Conservation (phyloP, 1,140 invertebrate species). For the Aleiodes sp. region DNA sequence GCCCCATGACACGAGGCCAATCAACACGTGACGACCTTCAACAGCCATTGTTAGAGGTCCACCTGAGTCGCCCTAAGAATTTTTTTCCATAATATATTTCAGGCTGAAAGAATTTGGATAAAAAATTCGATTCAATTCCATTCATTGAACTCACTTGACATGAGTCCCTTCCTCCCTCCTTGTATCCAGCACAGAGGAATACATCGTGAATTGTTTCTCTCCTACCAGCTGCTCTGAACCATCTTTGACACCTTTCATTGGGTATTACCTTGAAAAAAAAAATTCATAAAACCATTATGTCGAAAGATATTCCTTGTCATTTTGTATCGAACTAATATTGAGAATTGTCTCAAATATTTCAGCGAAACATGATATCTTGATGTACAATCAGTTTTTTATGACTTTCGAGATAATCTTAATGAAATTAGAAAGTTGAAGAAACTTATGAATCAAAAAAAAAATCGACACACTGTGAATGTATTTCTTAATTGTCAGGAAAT, state of each 20-base stretch:
- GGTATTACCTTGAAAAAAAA: conserved; percentile 83
- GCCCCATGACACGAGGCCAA: conserved; percentile 90
- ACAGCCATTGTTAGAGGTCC: conserved; percentile 83
- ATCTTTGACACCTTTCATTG: conserved; percentile 88
- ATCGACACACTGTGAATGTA: too few species aligned
- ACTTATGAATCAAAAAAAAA: too few species aligned
- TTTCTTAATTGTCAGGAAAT: too few species aligned
- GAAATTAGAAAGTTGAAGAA: too few species aligned
- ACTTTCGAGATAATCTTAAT: too few species aligned
- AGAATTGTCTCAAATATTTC: too few species aligned
- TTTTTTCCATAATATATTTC: conserved; percentile 4
- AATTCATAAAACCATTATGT: too few species aligned
- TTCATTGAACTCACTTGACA: conserved; percentile 68
- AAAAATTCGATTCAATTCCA: too few species aligned
- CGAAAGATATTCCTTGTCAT: too few species aligned
- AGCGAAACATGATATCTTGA: too few species aligned
- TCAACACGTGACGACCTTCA: conserved; percentile 83
- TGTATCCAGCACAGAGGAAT: conserved; percentile 92
- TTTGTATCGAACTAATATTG: too few species aligned
- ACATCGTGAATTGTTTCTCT: conserved; percentile 92
- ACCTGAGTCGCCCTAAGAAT: conserved; percentile 79
- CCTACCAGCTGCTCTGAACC: conserved; percentile 89
- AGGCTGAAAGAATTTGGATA: conserved; percentile 20
- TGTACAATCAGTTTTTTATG: too few species aligned
- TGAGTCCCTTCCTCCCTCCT: conserved; percentile 79